Evolutionary conservation across 2,888 invertebrate genomes (phyloP).

Genomic region (Rhabditoides inermis): DNA sequence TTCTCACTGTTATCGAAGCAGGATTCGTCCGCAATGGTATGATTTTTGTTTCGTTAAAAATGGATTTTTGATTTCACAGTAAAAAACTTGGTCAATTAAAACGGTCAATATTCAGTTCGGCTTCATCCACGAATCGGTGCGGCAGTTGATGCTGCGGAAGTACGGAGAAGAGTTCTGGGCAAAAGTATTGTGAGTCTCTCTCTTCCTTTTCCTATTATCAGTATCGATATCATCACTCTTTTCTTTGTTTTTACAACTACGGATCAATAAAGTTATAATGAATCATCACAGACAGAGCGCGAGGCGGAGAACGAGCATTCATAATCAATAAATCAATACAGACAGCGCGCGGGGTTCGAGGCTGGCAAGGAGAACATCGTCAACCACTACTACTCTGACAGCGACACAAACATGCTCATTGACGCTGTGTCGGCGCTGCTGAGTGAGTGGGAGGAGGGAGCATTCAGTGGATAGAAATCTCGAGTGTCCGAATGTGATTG

Average conservation of each 20-base stretch:
- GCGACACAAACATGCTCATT: conserved; percentile 45
- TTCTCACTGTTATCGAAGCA: too few relatives aligned
- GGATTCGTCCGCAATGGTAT: too few relatives aligned
- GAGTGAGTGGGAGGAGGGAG: conserved; percentile 20
- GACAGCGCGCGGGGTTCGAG: conserved; percentile 43
- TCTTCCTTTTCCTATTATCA: neutral
- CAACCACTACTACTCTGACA: conserved; percentile 48
- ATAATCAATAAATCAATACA: conserved; percentile 10
- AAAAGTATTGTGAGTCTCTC: conserved; percentile 33
- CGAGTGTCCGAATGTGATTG: neutral
- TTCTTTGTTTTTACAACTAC: too few relatives aligned
- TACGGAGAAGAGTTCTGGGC: conserved; percentile 49
- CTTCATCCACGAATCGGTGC: conserved; percentile 49
- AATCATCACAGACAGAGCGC: neutral
- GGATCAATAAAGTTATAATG: neutral
- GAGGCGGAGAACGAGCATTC: neutral
- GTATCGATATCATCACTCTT: neutral
- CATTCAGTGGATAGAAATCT: neutral
- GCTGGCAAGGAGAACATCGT: conserved; percentile 50
- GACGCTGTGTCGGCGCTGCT: conserved; percentile 41
- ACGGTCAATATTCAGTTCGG: conserved; percentile 44
- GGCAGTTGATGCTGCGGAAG: conserved; percentile 40
- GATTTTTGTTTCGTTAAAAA: too few relatives aligned
- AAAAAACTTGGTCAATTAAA: too few relatives aligned
- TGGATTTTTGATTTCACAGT: too few relatives aligned